These are phyloP conservation scores for Drosophila rhopaloa DNA, from an alignment of 1,140 invertebrate species.

Conservation along the genomic window DNA sequence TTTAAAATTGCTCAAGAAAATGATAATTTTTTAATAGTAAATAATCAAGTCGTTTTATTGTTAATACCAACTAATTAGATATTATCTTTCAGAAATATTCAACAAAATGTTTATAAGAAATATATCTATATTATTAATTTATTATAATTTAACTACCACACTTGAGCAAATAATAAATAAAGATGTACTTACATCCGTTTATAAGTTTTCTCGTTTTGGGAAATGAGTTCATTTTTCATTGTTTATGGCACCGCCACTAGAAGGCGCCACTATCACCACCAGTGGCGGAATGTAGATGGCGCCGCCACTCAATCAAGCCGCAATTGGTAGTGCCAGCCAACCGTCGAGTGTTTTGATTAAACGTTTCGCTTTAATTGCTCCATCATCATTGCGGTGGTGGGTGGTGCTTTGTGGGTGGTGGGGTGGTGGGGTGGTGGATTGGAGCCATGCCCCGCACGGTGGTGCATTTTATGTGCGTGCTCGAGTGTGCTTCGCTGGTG, in stretches of 20 bases:
- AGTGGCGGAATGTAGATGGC: slow-evolving; percentile 18
- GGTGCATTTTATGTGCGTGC: slow-evolving; percentile 10
- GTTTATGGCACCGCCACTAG: slow-evolving; percentile 4
- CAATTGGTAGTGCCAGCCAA: slow-evolving; percentile 3
- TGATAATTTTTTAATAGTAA: too few species aligned
- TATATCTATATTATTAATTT: too few species aligned
- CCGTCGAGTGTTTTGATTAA: slow-evolving; percentile 43
- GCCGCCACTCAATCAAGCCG: slow-evolving; percentile 28
- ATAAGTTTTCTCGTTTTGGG: too few species aligned
- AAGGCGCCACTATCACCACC: slow-evolving; percentile 8
- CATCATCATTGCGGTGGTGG: slow-evolving; percentile 22
- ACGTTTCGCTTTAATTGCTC: slow-evolving; percentile 63
- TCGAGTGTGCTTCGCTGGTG: slow-evolving; percentile 6
- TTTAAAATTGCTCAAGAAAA: too few species aligned
- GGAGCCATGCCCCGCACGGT: slow-evolving; percentile 4
- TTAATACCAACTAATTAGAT: too few species aligned
- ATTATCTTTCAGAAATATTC: too few species aligned
- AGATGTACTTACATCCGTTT: too few species aligned
- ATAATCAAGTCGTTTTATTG: too few species aligned
- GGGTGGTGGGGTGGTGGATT: too few species aligned
- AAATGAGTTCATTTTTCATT: slow-evolving; percentile 1
- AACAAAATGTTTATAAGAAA: too few species aligned
- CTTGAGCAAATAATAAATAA: too few species aligned
- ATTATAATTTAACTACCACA: too few species aligned
- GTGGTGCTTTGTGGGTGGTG: not conserved